These are phyloP conservation scores for Trachymyrmex cornetzi DNA, from an alignment of 1,140 invertebrate species.

Conservation along the genomic window DNA sequence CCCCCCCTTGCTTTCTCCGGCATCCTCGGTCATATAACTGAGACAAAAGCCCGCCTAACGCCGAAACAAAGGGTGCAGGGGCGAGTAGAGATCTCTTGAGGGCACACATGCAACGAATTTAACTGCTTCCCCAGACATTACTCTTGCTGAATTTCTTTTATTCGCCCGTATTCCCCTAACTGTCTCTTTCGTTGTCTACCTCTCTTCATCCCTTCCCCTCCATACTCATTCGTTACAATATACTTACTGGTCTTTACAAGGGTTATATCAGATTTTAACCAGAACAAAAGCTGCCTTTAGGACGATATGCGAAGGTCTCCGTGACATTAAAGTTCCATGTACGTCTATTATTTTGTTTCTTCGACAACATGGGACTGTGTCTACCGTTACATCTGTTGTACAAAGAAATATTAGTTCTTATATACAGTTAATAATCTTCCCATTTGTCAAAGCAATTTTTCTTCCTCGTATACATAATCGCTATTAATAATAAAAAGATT, in stretches of 20 bases:
- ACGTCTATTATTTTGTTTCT: neutral
- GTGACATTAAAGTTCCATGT: slow-evolving; percentile 14
- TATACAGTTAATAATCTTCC: slow-evolving; percentile 15
- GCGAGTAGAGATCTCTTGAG: slow-evolving; percentile 81
- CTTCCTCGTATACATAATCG: slow-evolving; percentile 15
- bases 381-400: neutral
- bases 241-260: slow-evolving; percentile 30
- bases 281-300: neutral
- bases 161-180: slow-evolving; percentile 76
- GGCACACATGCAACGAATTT: slow-evolving; percentile 86
- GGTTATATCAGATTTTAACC: slow-evolving; percentile 33
- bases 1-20: slow-evolving; percentile 56
- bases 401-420: neutral
- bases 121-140: slow-evolving; percentile 86
- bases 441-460: slow-evolving; percentile 5
- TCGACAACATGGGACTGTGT: neutral
- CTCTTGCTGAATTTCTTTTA: slow-evolving; percentile 85
- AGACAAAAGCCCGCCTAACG: slow-evolving; percentile 86
- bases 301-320: neutral
- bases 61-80: slow-evolving; percentile 84
- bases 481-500: slow-evolving; percentile 60
- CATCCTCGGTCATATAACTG: slow-evolving; percentile 84
- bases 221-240: slow-evolving; percentile 23
- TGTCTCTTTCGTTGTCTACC: slow-evolving; percentile 46
- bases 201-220: slow-evolving; percentile 35